Evolutionary conservation across 2,797 vertebrate species (phyloP).

Genomic region (Ceryle rudis): DNA sequence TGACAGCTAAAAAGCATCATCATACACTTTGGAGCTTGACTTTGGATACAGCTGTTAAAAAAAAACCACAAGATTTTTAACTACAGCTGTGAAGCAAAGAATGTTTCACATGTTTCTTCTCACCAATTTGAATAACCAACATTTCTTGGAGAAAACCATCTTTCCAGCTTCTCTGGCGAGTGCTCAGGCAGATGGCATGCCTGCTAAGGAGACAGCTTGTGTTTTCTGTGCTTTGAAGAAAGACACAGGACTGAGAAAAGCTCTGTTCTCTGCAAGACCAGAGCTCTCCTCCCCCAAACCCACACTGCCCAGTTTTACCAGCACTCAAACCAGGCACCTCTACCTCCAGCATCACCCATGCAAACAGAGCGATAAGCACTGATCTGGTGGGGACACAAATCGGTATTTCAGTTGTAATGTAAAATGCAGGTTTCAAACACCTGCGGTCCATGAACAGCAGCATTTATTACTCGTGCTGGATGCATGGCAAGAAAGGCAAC

Average conservation of each 20-base stretch:
- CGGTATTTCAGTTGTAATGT: not conserved
- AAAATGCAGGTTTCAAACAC: not conserved
- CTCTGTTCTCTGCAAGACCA: fast-evolving
- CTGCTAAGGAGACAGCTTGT: not conserved
- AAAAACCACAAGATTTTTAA: not conserved
- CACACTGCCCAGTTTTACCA: not conserved
- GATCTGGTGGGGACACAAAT: not conserved
- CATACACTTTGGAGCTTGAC: not conserved
- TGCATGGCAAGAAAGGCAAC: not conserved
- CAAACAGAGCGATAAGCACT: fast-evolving
- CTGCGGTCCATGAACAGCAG: not conserved
- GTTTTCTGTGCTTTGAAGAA: not conserved
- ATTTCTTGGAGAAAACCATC: not conserved
- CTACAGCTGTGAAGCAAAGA: not conserved
- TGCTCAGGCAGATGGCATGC: not conserved
- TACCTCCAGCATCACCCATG: not conserved
- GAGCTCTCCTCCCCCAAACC: not conserved
- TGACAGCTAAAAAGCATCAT: not conserved
- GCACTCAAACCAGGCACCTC: not conserved
- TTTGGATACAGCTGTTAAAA: not conserved
- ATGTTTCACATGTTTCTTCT: not conserved
- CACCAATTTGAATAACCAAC: not conserved
- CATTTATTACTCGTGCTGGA: not conserved
- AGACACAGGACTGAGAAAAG: not conserved
- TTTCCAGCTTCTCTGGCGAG: not conserved